Percentiles rank a stretch among this genome's conserved stretches.
phyloP scores from a whole-genome alignment of 1,140 invertebrate genomes.

The Melitaea cinxia region DNA sequence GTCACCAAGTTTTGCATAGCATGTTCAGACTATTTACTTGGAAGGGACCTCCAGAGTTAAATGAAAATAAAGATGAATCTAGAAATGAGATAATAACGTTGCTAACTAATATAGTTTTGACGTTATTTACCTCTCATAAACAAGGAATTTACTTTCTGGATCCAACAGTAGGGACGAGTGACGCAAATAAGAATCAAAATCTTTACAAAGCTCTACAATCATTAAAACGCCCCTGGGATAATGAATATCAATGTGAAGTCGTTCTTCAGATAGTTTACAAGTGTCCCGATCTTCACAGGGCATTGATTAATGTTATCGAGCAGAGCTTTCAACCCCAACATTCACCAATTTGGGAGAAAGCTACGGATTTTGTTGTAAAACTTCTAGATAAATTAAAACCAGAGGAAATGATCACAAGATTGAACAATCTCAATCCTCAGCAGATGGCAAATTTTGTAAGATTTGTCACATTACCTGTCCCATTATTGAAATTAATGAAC shows the following conservation, averaged over 20 bases:
- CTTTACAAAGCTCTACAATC: slow-evolving; percentile 84
- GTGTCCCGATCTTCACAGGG: slow-evolving; percentile 88
- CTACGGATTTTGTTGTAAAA: slow-evolving; percentile 81
- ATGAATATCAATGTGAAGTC: slow-evolving; percentile 84
- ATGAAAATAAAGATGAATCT: slow-evolving; percentile 72
- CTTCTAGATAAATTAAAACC: slow-evolving; percentile 77
- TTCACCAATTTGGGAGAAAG: slow-evolving; percentile 83
- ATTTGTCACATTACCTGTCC: slow-evolving; percentile 77
- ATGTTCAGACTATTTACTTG: slow-evolving; percentile 88
- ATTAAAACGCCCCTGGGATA: slow-evolving; percentile 85
- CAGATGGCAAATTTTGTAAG: slow-evolving; percentile 80
- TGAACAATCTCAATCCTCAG: slow-evolving; percentile 59
- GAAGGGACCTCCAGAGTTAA: slow-evolving; percentile 84
- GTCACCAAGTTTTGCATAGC: slow-evolving; percentile 84
- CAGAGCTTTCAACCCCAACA: slow-evolving; percentile 83
- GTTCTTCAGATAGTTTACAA: slow-evolving; percentile 85
- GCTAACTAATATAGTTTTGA: slow-evolving; percentile 85
- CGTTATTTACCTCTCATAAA: slow-evolving; percentile 86
- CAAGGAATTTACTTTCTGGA: slow-evolving; percentile 87
- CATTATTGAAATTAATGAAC: slow-evolving; percentile 77
- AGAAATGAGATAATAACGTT: slow-evolving; percentile 82
- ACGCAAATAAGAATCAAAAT: slow-evolving; percentile 84
- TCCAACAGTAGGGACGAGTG: slow-evolving; percentile 82
- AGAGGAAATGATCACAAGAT: slow-evolving; percentile 62
- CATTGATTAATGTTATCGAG: slow-evolving; percentile 83